Evolutionary conservation across 1,140 invertebrate species (phyloP).

Genomic region (Brachionus paranguensis): DNA sequence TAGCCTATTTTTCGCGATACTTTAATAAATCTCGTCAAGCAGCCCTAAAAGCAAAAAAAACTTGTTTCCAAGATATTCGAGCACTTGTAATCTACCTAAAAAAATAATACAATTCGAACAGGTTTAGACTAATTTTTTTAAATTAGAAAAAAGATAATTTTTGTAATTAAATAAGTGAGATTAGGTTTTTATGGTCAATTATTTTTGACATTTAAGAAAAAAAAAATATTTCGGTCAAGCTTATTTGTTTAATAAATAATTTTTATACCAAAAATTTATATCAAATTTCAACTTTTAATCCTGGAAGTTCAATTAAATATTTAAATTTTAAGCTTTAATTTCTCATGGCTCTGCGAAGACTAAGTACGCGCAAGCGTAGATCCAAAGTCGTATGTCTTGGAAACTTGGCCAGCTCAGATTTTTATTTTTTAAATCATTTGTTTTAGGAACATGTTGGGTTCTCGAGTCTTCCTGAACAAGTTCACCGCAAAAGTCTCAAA

Average conservation of each 20-base stretch:
- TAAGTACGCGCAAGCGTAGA: conserved; percentile 33
- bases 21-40: neutral
- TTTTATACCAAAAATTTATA: neutral
- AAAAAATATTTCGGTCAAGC: neutral
- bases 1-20: neutral
- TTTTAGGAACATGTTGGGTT: conserved; percentile 63
- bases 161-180: neutral
- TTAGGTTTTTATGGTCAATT: conserved; percentile 21
- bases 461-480: conserved; percentile 95
- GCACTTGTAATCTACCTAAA: neutral
- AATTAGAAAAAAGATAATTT: conserved; percentile 5
- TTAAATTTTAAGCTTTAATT: neutral
- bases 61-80: conserved; percentile 23
- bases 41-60: neutral
- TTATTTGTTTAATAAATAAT: conserved; percentile 19
- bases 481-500: conserved; percentile 95
- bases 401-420: neutral
- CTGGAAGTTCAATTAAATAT: neutral
- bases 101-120: neutral
- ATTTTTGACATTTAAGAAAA: conserved; percentile 5
- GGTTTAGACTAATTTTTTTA: neutral
- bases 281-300: conserved; percentile 2
- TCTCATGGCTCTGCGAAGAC: conserved; percentile 5
- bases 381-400: conserved; percentile 38
- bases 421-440: neutral